Evolutionary conservation across 2,888 invertebrate genomes (phyloP).

Genomic region (Periphyllus acericola): DNA sequence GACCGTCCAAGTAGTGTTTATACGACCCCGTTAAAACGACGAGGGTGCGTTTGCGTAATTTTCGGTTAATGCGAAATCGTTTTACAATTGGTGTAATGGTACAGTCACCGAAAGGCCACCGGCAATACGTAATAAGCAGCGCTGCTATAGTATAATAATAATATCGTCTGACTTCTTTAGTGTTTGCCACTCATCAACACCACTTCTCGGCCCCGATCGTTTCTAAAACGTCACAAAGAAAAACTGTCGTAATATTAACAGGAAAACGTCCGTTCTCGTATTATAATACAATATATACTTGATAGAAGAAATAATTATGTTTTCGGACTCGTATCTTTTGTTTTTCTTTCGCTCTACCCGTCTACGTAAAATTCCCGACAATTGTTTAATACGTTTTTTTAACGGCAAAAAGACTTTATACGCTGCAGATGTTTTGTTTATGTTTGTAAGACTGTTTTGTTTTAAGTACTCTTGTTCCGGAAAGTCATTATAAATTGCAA

Average conservation of each 20-base stretch:
- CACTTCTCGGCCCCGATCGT: neutral
- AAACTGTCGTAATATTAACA: neutral
- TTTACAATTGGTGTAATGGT: slow-evolving; percentile 8
- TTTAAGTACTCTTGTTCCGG: neutral
- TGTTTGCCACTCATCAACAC: slow-evolving; percentile 8
- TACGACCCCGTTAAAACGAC: neutral
- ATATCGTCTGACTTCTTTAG: no score
- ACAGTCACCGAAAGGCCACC: neutral
- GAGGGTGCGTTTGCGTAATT: neutral
- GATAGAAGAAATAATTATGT: neutral
- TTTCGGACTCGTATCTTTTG: neutral
- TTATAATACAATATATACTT: neutral
- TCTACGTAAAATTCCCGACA: no score
- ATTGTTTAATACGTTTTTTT: slow-evolving; percentile 31
- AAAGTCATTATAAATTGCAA: slow-evolving; percentile 18
- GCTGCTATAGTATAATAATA: neutral
- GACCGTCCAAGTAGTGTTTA: slow-evolving; percentile 4
- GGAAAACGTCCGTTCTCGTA: neutral
- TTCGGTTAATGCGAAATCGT: slow-evolving; percentile 16
- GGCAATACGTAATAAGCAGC: neutral
- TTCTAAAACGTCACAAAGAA: neutral
- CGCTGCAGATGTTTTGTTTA: slow-evolving; percentile 1
- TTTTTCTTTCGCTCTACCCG: neutral
- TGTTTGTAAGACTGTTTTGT: slow-evolving; percentile 25
- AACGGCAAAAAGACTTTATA: neutral